These are phyloP conservation scores for Onthophagus taurus DNA, from an alignment of 1,140 invertebrate species.

Conservation along the genomic window DNA sequence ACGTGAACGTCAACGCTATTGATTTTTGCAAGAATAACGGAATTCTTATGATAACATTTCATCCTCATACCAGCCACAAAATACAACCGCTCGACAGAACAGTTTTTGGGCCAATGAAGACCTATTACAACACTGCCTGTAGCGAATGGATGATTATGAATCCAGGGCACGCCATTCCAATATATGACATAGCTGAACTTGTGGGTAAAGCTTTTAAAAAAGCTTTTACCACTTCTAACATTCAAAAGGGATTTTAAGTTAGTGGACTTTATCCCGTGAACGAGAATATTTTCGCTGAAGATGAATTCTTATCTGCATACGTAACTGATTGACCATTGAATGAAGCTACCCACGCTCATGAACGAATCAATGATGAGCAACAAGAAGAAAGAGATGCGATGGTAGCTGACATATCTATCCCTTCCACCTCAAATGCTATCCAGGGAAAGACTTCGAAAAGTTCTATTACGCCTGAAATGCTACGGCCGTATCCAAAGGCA, in stretches of 20 bases:
- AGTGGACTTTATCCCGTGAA: too few relatives aligned
- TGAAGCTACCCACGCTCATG: conserved; percentile 7
- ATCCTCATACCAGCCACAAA: conserved; percentile 11
- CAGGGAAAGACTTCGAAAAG: conserved; percentile 6
- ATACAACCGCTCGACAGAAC: conserved; percentile 5
- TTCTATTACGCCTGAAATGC: conserved; percentile 12
- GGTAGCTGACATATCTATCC: too few relatives aligned
- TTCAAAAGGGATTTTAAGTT: too few relatives aligned
- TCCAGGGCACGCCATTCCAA: conserved; percentile 25
- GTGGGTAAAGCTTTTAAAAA: conserved; percentile 17
- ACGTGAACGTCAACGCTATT: background rate
- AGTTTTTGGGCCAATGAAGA: conserved; percentile 14
- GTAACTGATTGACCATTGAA: conserved; percentile 8
- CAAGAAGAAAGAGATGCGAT: background rate
- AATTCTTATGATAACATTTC: conserved; percentile 3
- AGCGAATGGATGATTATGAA: conserved; percentile 16
- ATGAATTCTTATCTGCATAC: conserved; percentile 17
- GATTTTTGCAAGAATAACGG: background rate
- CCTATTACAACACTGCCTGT: conserved; percentile 7
- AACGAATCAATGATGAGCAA: conserved; percentile 8
- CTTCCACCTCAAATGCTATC: conserved; percentile 5
- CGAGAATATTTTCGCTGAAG: conserved; percentile 17
- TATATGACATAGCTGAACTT: conserved; percentile 26
- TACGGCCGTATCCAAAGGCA: conserved; percentile 14
- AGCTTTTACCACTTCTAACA: conserved; percentile 18